phyloP scores from a whole-genome alignment of 1,140 invertebrate genomes.

The Drosophila kikkawai region DNA sequence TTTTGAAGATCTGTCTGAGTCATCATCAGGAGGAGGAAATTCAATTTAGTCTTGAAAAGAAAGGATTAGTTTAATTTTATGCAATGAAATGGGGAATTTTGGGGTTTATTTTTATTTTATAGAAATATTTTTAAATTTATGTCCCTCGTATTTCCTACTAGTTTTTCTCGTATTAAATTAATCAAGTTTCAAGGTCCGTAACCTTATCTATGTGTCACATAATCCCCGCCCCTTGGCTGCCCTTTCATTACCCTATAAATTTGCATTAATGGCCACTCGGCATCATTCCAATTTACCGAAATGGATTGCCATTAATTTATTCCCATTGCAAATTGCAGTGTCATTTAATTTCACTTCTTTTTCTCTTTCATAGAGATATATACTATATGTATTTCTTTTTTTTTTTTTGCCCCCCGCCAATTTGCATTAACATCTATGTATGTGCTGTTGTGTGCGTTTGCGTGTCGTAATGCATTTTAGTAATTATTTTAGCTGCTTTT shows the following conservation, averaged over 20 bases:
- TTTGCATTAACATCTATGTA: slow-evolving; percentile 21
- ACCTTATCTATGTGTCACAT: slow-evolving; percentile 27
- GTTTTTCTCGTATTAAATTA: background rate
- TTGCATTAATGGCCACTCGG: slow-evolving; percentile 64
- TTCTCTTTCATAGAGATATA: slow-evolving; percentile 4
- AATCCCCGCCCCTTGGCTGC: slow-evolving; percentile 12
- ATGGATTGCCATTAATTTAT: slow-evolving; percentile 77
- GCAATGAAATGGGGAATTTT: background rate
- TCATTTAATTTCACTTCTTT: slow-evolving; percentile 65
- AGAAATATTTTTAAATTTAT: no score
- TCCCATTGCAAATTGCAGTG: slow-evolving; percentile 79
- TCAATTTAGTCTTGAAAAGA: background rate
- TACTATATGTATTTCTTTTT: slow-evolving; percentile 7
- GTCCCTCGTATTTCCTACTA: no score
- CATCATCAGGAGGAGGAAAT: background rate
- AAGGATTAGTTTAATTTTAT: background rate
- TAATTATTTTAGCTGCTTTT: slow-evolving; percentile 77
- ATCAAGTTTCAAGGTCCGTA: slow-evolving; percentile 37
- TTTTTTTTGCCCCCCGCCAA: slow-evolving; percentile 14
- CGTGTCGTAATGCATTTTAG: slow-evolving; percentile 75
- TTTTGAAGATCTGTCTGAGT: background rate
- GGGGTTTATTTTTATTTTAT: no score
- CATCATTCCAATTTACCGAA: slow-evolving; percentile 55
- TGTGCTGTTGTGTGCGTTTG: slow-evolving; percentile 38
- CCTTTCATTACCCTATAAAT: slow-evolving; percentile 46